Evolutionary conservation across 1,140 invertebrate species (phyloP), one percentile per base, ranked within the genome.

Genomic region (Bicyclus anynana): DNA sequence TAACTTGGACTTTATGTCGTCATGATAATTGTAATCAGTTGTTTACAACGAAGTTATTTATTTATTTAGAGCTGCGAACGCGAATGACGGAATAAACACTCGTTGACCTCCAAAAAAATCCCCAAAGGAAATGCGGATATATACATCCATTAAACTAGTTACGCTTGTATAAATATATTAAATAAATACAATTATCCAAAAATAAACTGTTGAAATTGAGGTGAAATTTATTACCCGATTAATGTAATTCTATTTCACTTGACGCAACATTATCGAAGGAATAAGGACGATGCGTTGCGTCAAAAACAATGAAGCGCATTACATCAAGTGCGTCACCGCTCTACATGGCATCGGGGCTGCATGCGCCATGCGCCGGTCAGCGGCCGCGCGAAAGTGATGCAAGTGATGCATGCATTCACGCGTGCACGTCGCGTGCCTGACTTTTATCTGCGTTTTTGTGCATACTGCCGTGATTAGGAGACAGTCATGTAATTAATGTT

Each of bases 241-340:
- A 33, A 33, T 12, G 29, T 33, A 40, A 40, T 40, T 40, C 5
- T 17, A n/a, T 40, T 40, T 17, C 37, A 40, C 14, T 17, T 18
- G 37, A 17, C 7, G 37, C 17, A 40, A 40, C 5, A 44, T 42
- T 42, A 53, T 17, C 26, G 38, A 20, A 20, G 51, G 38, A 53
- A 53, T 53, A 53, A 46, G 51, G 50, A 53, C 50, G 51, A 44
- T 51, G 55, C 55, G 55, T 33, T n/a, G 14, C 17, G 14, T 13
- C 27, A 20, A 57, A 57, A 57, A 57, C 55, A 58, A 58, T 46
- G 55, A 61, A 59, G 63, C 60, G 59, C 67, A 60, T 66, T 67
- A 68, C 62, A 60, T 64, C 65, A 67, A 50, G 54, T 54, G 64
- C 62, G 59, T 63, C 57, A 61, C 60, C 67, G 67, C 64, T 67